These are phyloP conservation scores for Ceraclea dissimilis DNA, from an alignment of 2,888 invertebrate species.

Conservation along the genomic window DNA sequence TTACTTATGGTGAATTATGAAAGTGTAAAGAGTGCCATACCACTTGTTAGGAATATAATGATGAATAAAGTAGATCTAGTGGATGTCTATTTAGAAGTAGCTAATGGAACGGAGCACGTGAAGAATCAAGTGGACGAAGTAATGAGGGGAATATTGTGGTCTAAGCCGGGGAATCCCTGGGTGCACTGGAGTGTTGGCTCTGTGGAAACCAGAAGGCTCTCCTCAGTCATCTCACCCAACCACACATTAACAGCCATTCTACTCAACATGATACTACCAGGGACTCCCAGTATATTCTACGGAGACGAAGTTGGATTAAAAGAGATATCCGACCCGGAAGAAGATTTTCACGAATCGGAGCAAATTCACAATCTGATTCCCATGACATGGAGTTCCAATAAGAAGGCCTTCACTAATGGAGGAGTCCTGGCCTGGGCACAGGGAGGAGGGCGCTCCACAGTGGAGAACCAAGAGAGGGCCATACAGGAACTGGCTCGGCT, in stretches of 20 bases:
- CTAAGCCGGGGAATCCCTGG: slow-evolving; percentile 62
- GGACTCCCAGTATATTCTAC: slow-evolving; percentile 80
- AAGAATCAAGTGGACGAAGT: slow-evolving; percentile 52
- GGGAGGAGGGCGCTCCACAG: slow-evolving; percentile 40
- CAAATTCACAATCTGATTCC: slow-evolving; percentile 61
- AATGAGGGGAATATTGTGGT: slow-evolving; percentile 51
- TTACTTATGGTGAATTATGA: slow-evolving; percentile 60
- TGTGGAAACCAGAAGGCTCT: slow-evolving; percentile 52
- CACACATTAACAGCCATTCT: slow-evolving; percentile 62
- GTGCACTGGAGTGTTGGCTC: slow-evolving; percentile 73
- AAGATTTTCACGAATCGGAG: slow-evolving; percentile 51
- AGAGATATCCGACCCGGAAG: slow-evolving; percentile 49
- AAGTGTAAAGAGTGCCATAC: slow-evolving; percentile 42
- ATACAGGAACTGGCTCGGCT: slow-evolving; percentile 54
- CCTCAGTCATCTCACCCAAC: slow-evolving; percentile 50
- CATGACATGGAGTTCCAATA: slow-evolving; percentile 54
- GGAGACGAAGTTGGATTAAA: slow-evolving; percentile 81
- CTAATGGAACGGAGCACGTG: slow-evolving; percentile 49
- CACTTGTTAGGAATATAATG: slow-evolving; percentile 50
- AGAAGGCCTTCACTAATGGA: slow-evolving; percentile 41
- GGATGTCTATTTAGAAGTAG: slow-evolving; percentile 58
- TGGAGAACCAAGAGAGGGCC: slow-evolving; percentile 41
- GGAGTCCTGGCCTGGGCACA: slow-evolving; percentile 60
- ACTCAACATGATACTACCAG: slow-evolving; percentile 77
- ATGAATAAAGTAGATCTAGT: slow-evolving; percentile 62